Conservation (phyloP, 2,888 invertebrate species). For the Drosophila eohydei region DNA sequence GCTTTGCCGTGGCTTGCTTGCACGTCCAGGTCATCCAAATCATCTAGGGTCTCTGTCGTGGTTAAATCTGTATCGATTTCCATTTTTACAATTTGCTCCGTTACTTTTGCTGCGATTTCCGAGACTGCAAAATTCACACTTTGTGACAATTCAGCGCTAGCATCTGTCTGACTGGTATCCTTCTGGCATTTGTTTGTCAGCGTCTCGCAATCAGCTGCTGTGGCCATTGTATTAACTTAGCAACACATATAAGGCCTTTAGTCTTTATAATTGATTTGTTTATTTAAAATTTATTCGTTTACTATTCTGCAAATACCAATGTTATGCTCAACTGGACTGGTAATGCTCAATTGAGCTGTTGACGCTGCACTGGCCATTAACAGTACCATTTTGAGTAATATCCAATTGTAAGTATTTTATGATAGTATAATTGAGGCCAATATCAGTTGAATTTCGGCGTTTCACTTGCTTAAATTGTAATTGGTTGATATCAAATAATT, state of each 20-base stretch:
- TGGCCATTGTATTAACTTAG: constrained; percentile 25
- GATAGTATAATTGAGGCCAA: neutral
- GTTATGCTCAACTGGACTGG: constrained; percentile 36
- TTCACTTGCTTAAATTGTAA: neutral
- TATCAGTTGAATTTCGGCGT: neutral
- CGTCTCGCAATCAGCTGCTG: constrained; percentile 6
- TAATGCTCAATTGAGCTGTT: constrained; percentile 34
- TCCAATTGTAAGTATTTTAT: neutral
- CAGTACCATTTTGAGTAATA: constrained; percentile 37
- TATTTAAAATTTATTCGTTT: constrained; percentile 31
- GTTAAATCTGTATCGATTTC: constrained; percentile 55
- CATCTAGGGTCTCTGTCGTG: constrained; percentile 52
- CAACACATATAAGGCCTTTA: neutral
- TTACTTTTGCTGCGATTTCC: neutral
- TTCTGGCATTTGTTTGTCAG: constrained; percentile 30
- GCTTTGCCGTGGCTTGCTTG: neutral
- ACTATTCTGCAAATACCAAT: constrained; percentile 24
- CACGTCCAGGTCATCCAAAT: constrained; percentile 40
- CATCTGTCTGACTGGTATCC: constrained; percentile 6
- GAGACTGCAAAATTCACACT: constrained; percentile 14
- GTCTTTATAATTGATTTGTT: constrained; percentile 14
- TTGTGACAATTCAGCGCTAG: constrained; percentile 1
- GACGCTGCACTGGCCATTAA: constrained; percentile 2
- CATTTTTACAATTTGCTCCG: constrained; percentile 26
- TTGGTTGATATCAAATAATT: neutral